Evolutionary conservation across 2,797 vertebrate species (phyloP), one percentile per base, ranked within the genome.

Genomic region (Bryconaethiops microstoma): DNA sequence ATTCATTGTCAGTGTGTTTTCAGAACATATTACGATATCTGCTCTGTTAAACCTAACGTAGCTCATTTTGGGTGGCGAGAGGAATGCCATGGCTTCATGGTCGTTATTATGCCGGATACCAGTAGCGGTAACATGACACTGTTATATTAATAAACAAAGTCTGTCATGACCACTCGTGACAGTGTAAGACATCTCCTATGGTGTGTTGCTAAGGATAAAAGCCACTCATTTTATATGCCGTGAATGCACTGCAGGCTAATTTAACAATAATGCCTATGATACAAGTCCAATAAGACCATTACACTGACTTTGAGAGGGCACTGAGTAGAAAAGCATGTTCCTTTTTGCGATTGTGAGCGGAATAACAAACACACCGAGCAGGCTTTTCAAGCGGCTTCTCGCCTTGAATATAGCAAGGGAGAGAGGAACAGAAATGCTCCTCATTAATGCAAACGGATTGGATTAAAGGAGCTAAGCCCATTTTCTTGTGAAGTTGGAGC

Each of bases 291-390:
- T 83, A 90, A 87, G 85, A 88, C 86, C 83, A 74, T 77, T 70
- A 42, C 76, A 78, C 67, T 78, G 55, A 72, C 40, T 7, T 78
- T 63, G 73, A 78, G 63, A 76, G 71, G 85, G 86, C 52, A 48
- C 64, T 65, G 59, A 75, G 19, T 48, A 48, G n/a, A 59, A 75
- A 55, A 79, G 23, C 21, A 40, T 80, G 60, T 23, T 77, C 40
- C 84, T 82, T 83, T 54, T 74, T 62, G 87, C 83, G 88, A 84
- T 84, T 87, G 86, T 87, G 90, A 87, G 64, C 60, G 77, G 87
- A 92, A 92, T 89, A 89, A 76, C 83, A 88, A 92, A 88, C 70
- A 2, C 9, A 70, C 77, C 35, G 29, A 77, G 68, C 65, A 52
- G 70, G 19, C 79, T 75, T 64, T 74, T 82, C 50, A 75, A 84